These are phyloP conservation scores for Eristalinus sepulchralis DNA, from an alignment of 2,888 invertebrate genomes.

Conservation along the genomic window DNA sequence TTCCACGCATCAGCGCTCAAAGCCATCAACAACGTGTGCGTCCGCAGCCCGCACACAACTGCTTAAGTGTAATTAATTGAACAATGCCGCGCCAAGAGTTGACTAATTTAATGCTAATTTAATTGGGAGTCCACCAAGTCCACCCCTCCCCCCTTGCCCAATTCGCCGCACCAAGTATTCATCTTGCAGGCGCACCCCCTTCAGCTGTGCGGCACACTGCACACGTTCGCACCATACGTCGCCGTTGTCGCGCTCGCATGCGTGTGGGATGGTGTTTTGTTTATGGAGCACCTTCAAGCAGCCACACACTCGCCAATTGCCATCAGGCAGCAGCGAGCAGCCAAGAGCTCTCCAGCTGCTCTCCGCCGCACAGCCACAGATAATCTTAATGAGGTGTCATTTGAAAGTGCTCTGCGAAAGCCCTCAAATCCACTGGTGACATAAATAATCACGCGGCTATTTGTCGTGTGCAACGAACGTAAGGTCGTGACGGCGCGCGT, in stretches of 20 bases:
- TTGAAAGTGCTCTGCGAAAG: conserved; percentile 66
- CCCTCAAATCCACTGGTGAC: conserved; percentile 66
- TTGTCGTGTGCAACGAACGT: conserved; percentile 60
- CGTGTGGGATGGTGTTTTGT: conserved; percentile 59
- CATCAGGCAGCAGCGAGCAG: background rate
- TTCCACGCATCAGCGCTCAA: conserved; percentile 15
- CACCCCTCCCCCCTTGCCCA: conserved; percentile 3
- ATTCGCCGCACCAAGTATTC: conserved; percentile 10
- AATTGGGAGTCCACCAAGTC: conserved; percentile 60
- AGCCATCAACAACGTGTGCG: conserved; percentile 54
- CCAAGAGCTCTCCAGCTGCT: conserved; percentile 5
- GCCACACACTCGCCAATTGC: background rate
- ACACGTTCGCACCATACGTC: conserved; percentile 12
- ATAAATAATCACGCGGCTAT: conserved; percentile 69
- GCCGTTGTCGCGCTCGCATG: conserved; percentile 1
- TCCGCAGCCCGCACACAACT: conserved; percentile 40
- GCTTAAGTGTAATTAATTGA: conserved; percentile 56
- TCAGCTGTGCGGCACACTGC: background rate
- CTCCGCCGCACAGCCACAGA: conserved; percentile 14
- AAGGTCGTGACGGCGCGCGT: conserved; percentile 42
- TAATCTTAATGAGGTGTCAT: conserved; percentile 71
- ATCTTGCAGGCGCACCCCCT: background rate
- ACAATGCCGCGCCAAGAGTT: conserved; percentile 60
- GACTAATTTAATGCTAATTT: conserved; percentile 70
- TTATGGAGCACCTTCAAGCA: conserved; percentile 53